Evolutionary conservation across 1,140 invertebrate genomes (phyloP).

Genomic region (Pseudomyrmex flavicornis): DNA sequence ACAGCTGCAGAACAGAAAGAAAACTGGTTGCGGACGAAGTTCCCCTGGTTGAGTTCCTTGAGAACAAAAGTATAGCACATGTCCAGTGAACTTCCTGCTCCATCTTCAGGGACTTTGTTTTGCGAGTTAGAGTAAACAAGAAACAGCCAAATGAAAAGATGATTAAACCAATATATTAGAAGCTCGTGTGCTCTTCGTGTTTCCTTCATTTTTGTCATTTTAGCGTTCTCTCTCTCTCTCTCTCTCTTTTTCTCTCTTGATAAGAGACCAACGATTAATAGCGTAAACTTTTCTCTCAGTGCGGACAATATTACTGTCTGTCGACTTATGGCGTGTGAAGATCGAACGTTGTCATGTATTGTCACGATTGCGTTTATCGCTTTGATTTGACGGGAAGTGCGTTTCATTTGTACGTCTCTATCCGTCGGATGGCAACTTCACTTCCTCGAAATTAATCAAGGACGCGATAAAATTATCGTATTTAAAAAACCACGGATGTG

Average conservation of each 20-base stretch:
- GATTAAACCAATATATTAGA: conserved; percentile 72
- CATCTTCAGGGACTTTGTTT: conserved; percentile 71
- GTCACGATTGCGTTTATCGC: background rate
- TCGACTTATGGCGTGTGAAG: conserved; percentile 11
- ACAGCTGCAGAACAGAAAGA: conserved; percentile 13
- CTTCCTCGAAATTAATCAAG: conserved; percentile 30
- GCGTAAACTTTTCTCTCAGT: conserved; percentile 39
- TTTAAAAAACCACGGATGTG: conserved; percentile 34
- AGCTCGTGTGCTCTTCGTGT: conserved; percentile 58
- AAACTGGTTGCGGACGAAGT: conserved; percentile 27
- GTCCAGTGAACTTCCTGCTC: conserved; percentile 67
- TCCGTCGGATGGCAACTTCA: background rate
- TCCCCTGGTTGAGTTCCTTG: background rate
- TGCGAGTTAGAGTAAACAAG: conserved; percentile 47
- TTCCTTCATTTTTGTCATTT: conserved; percentile 59
- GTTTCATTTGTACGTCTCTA: background rate
- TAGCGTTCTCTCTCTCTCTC: no score
- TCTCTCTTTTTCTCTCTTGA: conserved; percentile 8
- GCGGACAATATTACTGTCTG: background rate
- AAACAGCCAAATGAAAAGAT: conserved; percentile 63
- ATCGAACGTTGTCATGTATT: conserved; percentile 5
- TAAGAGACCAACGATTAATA: conserved; percentile 37
- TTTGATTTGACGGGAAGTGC: background rate
- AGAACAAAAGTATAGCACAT: conserved; percentile 53
- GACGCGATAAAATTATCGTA: conserved; percentile 51